Evolutionary conservation across 2,113 vertebrate genomes (phyloP).

Genomic region (Odobenus rosmarus): DNA sequence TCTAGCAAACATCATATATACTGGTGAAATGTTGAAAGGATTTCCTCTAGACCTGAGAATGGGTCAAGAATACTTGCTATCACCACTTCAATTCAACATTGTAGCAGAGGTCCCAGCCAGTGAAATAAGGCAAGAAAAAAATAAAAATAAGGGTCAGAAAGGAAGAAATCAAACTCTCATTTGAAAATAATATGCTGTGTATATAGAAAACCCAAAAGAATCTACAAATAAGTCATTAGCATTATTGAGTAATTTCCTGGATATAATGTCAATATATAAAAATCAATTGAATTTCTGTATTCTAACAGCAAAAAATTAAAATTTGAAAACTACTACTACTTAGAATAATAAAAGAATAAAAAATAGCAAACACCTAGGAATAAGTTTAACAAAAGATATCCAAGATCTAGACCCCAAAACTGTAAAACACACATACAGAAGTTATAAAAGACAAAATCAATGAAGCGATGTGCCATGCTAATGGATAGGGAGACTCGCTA

Average conservation of each 20-base stretch:
- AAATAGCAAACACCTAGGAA: neutral
- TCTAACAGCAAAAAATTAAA: neutral
- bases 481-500: neutral
- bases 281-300: neutral
- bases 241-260: neutral
- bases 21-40: neutral
- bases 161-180: neutral
- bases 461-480: neutral
- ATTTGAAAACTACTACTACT: neutral
- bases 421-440: neutral
- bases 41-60: neutral
- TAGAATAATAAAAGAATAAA: neutral
- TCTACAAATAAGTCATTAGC: neutral
- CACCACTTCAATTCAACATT: neutral
- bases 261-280: neutral
- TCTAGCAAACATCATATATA: neutral
- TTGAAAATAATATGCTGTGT: neutral
- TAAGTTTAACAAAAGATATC: neutral
- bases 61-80: neutral
- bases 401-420: neutral
- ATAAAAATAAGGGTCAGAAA: neutral
- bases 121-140: neutral
- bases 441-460: neutral
- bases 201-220: neutral
- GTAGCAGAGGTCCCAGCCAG: neutral